These are phyloP conservation scores for Cataglyphis cursor DNA, from an alignment of 2,888 invertebrate genomes.

Conservation along the genomic window DNA sequence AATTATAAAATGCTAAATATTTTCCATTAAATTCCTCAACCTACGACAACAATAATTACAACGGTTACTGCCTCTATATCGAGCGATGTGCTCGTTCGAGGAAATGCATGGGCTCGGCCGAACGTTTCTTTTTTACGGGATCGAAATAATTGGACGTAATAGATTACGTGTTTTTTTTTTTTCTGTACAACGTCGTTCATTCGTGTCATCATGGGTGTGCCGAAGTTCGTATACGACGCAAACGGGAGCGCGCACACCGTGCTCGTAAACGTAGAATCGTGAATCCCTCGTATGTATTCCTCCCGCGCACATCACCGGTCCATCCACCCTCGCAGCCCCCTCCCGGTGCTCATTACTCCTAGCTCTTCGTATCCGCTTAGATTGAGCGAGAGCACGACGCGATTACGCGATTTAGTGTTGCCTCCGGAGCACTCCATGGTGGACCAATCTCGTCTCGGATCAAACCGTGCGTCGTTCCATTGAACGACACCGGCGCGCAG, in stretches of 20 bases:
- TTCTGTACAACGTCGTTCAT: conserved; percentile 29
- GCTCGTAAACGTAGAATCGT: conserved; percentile 69
- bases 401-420: conserved; percentile 73
- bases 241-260: conserved; percentile 23
- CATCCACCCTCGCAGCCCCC: conserved; percentile 65
- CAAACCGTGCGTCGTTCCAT: conserved; percentile 9
- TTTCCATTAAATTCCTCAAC: not conserved
- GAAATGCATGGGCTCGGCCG: conserved; percentile 8
- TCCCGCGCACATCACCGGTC: conserved; percentile 60
- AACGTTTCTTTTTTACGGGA: conserved; percentile 1
- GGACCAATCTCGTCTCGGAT: conserved; percentile 47
- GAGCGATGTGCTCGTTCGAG: not conserved
- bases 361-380: conserved; percentile 73
- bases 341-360: conserved; percentile 63
- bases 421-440: conserved; percentile 60
- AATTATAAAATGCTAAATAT: not conserved
- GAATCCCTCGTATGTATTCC: conserved; percentile 59
- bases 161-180: not conserved
- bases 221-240: conserved; percentile 33
- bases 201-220: conserved; percentile 59
- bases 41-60: not conserved
- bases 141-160: conserved; percentile 23
- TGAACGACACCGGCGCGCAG: not conserved
- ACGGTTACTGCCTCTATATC: not conserved
- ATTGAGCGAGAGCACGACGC: conserved; percentile 69